Conservation (phyloP, 1,140 invertebrate genomes). For the Macrobrachium nipponense region DNA sequence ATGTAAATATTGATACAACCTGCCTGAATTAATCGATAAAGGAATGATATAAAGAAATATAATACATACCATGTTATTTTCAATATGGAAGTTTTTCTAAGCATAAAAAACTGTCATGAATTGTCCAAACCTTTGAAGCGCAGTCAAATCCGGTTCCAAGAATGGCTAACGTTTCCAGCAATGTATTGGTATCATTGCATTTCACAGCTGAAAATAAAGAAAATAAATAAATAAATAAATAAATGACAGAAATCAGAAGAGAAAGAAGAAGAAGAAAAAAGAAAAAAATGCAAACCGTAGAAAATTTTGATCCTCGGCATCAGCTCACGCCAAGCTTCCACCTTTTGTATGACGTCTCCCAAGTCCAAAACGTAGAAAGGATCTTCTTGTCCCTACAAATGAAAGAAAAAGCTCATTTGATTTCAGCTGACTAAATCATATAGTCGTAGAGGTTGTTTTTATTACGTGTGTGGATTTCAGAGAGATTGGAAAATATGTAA, state of each 20-base stretch:
- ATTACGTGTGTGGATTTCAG: too few species aligned
- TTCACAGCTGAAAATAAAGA: conserved; percentile 85
- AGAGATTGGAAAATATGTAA: too few species aligned
- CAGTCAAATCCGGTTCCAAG: conserved; percentile 95
- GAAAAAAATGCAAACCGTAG: conserved; percentile 79
- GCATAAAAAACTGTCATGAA: too few species aligned
- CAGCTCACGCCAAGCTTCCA: conserved; percentile 84
- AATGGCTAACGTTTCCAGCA: conserved; percentile 85
- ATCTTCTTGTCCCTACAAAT: conserved; percentile 79
- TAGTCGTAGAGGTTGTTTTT: too few species aligned
- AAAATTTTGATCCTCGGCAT: conserved; percentile 92
- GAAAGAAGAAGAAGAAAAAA: too few species aligned
- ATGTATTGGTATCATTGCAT: conserved; percentile 88
- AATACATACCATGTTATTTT: too few species aligned
- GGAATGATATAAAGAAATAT: too few species aligned
- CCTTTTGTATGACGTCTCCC: conserved; percentile 87
- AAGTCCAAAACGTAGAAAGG: conserved; percentile 95
- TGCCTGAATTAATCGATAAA: background rate
- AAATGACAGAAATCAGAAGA: too few species aligned
- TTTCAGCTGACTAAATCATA: too few species aligned
- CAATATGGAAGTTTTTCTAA: too few species aligned
- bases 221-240: too few species aligned
- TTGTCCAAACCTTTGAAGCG: conserved; percentile 84
- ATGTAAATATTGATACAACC: conserved; percentile 23
- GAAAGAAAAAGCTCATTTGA: background rate